Evolutionary conservation across 2,113 vertebrate genomes (phyloP), one percentile per base, ranked within the genome.

Genomic region (Elachura formosa): DNA sequence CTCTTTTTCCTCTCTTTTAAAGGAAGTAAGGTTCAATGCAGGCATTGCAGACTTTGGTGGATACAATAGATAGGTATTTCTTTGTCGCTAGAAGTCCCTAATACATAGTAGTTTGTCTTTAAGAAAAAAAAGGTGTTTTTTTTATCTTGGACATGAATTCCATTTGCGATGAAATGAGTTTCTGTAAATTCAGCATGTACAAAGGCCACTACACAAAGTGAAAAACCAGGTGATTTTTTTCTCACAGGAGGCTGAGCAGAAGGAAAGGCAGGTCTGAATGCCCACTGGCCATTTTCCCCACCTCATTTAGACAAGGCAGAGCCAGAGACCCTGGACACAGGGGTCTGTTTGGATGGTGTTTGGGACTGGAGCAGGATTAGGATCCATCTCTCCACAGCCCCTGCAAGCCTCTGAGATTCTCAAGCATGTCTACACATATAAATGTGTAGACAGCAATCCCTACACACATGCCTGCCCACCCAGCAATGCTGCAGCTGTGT

Each of bases 21-120:
- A 96, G 98, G 96, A 97, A 97, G 96, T 96, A 97, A 98, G 98
- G 96, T 96, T 98, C 97, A 98, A 98, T 98, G 98, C 97, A 98
- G 98, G 98, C 98, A 98, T 98, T 98, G 97, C 98, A 98, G 98
- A 98, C 98, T 99, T 99, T 99, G 98, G 98, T 98, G 98, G 98
- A 97, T 97, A 98, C 97, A 98, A 97, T 97, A 98, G 97, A 98
- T 98, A 98, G 97, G 96, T 98, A 95, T 97, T 97, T 97, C 85
- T 97, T 96, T 96, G 97, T 97, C 97, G 94, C 91, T 96, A 94
- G 83, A 97, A 94, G 89, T 97, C 64, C 95, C 95, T 97, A 97
- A 97, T 95, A 97, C 96, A 96, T 95, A 94, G 93, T 94, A 91
- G 89, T 87, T 92, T 90, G 94, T 96, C 77, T 97, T 80, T 95